These are phyloP conservation scores for Rhabdophis nuchalis DNA, from an alignment of 2,797 vertebrate genomes.

Conservation along the genomic window DNA sequence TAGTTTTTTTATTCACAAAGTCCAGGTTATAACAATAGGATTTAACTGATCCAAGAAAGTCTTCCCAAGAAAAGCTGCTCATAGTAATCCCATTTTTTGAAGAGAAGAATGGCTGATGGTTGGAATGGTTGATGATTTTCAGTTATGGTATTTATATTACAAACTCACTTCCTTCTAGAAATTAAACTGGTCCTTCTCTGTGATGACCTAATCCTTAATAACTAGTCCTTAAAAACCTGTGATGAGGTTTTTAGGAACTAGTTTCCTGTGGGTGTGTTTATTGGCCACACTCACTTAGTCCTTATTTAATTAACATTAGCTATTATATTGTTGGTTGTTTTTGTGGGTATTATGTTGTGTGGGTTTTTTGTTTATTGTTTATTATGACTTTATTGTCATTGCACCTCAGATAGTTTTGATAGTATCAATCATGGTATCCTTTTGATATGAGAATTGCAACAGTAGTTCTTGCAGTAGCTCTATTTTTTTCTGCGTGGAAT, in stretches of 20 bases:
- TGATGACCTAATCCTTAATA: neutral
- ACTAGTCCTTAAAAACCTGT: neutral
- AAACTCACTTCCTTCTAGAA: neutral
- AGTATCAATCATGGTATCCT: neutral
- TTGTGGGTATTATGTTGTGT: neutral
- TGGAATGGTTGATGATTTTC: neutral
- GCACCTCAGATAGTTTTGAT: neutral
- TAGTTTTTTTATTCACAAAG: neutral
- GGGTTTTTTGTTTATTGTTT: neutral
- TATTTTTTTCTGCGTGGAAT: neutral
- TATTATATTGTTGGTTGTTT: neutral
- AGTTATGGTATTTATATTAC: neutral
- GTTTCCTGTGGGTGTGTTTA: neutral
- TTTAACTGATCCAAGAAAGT: neutral
- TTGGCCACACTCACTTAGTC: neutral
- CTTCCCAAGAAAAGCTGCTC: neutral
- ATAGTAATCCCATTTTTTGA: neutral
- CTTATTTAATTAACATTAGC: neutral
- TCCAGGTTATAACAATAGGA: neutral
- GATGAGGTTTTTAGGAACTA: neutral
- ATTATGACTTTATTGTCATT: no score
- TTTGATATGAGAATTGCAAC: neutral
- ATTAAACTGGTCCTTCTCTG: neutral
- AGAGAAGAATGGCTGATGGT: neutral
- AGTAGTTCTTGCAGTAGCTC: neutral